These are phyloP conservation scores for Ptychoptera contaminata DNA, from an alignment of 2,888 invertebrate genomes.

Conservation along the genomic window DNA sequence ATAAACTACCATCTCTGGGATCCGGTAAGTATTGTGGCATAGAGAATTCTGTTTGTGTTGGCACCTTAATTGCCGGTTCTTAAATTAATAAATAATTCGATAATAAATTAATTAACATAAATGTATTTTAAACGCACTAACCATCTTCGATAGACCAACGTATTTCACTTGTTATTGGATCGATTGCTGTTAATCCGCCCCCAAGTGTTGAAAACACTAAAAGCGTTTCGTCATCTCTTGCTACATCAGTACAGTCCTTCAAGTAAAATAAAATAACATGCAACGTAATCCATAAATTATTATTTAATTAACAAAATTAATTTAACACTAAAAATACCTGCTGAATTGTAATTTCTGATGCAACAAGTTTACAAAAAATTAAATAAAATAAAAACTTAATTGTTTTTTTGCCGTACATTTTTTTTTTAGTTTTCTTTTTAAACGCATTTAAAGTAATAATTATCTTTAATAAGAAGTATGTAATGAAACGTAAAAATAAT, in stretches of 20 bases:
- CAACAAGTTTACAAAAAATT: no score
- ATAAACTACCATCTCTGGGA: slow-evolving; percentile 90
- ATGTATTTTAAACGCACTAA: slow-evolving; percentile 26
- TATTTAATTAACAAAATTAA: no score
- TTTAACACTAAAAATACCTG: no score
- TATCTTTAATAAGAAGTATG: no score
- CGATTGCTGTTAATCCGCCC: slow-evolving; percentile 82
- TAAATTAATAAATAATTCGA: slow-evolving; percentile 17
- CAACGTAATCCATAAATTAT: no score
- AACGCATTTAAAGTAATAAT: no score
- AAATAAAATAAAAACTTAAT: no score
- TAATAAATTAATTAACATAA: slow-evolving; percentile 2
- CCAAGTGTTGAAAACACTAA: slow-evolving; percentile 85
- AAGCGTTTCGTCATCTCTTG: slow-evolving; percentile 54
- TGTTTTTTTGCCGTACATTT: no score
- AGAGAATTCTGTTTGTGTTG: slow-evolving; percentile 39
- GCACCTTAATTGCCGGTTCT: slow-evolving; percentile 86
- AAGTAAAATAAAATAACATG: no score
- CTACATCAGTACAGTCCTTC: slow-evolving; percentile 47
- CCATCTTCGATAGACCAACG: slow-evolving; percentile 88
- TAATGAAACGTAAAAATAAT: no score
- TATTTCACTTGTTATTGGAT: slow-evolving; percentile 66
- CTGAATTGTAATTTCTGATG: no score
- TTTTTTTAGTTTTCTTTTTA: no score
- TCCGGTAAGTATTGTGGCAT: slow-evolving; percentile 85